These are phyloP conservation scores for Notothenia rossii DNA, from an alignment of 2,113 vertebrate species.

Conservation along the genomic window DNA sequence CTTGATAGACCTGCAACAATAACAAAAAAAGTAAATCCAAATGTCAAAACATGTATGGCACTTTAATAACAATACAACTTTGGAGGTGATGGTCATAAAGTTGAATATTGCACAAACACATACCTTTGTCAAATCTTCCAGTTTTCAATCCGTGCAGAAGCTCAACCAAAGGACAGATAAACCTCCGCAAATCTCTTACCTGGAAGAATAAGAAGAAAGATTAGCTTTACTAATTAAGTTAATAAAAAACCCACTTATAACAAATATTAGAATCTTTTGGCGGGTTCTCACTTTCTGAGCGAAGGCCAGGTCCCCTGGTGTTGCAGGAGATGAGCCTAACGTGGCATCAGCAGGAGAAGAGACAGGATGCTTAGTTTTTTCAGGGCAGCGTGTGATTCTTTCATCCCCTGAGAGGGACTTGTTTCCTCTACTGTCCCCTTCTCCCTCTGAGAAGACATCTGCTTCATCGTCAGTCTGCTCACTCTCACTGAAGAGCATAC, in stretches of 20 bases:
- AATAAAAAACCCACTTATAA: background rate
- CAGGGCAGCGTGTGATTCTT: background rate
- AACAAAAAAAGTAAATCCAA: background rate
- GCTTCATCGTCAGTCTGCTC: conserved; percentile 83
- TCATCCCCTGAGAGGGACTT: conserved; percentile 18
- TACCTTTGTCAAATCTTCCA: conserved; percentile 90
- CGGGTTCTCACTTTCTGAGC: conserved; percentile 86
- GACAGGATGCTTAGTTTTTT: background rate
- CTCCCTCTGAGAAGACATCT: conserved; percentile 81
- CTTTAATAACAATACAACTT: background rate
- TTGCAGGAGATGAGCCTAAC: conserved; percentile 34
- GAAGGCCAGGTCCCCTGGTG: conserved; percentile 87
- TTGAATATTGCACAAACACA: conserved; percentile 7
- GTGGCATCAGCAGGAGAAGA: conserved; percentile 7
- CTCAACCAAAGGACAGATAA: conserved; percentile 86
- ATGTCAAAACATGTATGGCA: background rate
- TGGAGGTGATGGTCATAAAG: background rate
- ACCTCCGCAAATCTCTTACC: conserved; percentile 90
- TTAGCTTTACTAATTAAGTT: background rate
- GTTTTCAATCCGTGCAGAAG: conserved; percentile 89
- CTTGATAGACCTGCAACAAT: conserved; percentile 86
- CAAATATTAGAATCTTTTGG: background rate
- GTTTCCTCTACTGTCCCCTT: conserved; percentile 53
- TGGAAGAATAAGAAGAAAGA: conserved; percentile 61
- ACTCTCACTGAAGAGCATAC: conserved; percentile 73